phyloP scores from a whole-genome alignment of 2,888 invertebrate species.

The Nymphalis c-album region DNA sequence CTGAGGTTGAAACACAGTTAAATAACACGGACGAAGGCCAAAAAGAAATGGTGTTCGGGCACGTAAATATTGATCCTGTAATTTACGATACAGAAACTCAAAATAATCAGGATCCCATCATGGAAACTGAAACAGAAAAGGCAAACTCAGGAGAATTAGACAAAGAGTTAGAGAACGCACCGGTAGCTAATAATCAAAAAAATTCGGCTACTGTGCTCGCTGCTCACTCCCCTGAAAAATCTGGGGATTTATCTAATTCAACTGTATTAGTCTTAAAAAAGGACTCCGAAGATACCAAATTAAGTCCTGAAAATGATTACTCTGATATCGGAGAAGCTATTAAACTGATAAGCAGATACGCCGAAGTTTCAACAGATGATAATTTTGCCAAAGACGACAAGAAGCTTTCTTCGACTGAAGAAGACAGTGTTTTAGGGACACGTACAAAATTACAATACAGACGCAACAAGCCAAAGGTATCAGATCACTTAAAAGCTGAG shows the following conservation, averaged over 20 bases:
- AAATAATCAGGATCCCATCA: slow-evolving; percentile 44
- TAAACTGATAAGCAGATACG: slow-evolving; percentile 75
- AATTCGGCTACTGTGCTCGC: slow-evolving; percentile 22
- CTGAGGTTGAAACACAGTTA: slow-evolving; percentile 47
- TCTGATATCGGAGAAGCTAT: slow-evolving; percentile 77
- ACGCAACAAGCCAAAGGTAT: slow-evolving; percentile 61
- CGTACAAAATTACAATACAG: slow-evolving; percentile 74
- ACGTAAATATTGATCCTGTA: slow-evolving; percentile 71
- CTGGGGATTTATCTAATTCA: slow-evolving; percentile 38
- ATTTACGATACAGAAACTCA: slow-evolving; percentile 55
- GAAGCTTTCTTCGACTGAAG: slow-evolving; percentile 59
- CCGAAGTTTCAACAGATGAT: slow-evolving; percentile 76
- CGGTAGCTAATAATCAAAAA: slow-evolving; percentile 17
- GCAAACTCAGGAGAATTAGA: slow-evolving; percentile 30
- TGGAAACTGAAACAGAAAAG: slow-evolving; percentile 36
- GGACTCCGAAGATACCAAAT: slow-evolving; percentile 61
- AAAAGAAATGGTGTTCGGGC: slow-evolving; percentile 73
- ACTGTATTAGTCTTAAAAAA: slow-evolving; percentile 53
- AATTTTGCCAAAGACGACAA: slow-evolving; percentile 70
- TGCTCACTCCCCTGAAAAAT: slow-evolving; percentile 39
- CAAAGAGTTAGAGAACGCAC: slow-evolving; percentile 24
- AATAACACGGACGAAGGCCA: slow-evolving; percentile 64
- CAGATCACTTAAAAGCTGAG: slow-evolving; percentile 47
- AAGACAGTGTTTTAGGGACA: slow-evolving; percentile 69
- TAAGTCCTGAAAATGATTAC: slow-evolving; percentile 75